phyloP scores from a whole-genome alignment of 2,113 vertebrate genomes.

The Cromileptes altivelis region DNA sequence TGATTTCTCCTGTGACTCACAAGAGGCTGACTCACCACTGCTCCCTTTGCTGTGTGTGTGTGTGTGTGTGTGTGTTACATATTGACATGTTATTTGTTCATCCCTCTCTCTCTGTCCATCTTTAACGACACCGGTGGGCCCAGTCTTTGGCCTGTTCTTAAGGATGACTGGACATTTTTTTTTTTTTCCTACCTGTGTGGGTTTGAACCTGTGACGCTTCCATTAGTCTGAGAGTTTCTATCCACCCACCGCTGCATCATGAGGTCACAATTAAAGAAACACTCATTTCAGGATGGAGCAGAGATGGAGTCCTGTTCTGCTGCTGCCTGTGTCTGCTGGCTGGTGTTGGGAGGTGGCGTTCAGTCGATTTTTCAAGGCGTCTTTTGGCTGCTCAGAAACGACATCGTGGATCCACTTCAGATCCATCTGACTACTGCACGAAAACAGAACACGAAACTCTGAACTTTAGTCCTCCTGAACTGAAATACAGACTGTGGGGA shows the following conservation, averaged over 20 bases:
- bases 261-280: conserved; percentile 29
- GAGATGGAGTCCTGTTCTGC: not conserved
- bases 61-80: conserved; percentile 27
- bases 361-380: no score
- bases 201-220: conserved; percentile 39
- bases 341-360: not conserved
- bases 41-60: conserved; percentile 37
- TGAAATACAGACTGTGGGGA: no score
- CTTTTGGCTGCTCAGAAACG: no score
- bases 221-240: conserved; percentile 19
- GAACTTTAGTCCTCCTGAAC: no score
- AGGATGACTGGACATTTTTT: conserved; percentile 29
- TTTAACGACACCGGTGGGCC: conserved; percentile 15
- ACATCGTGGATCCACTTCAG: no score
- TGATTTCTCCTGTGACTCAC: conserved; percentile 74
- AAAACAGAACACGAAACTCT: no score
- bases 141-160: conserved; percentile 12
- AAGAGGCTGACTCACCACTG: conserved; percentile 71
- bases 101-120: not conserved
- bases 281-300: not conserved
- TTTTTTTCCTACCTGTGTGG: conserved; percentile 31
- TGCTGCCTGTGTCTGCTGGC: not conserved
- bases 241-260: conserved; percentile 37
- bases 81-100: conserved; percentile 33
- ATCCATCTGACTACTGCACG: no score